A percentile compares a stretch with the other conserved stretches of the same genome.
Conservation (phyloP, 2,888 invertebrate species). For the Coleophora flavipennella region DNA sequence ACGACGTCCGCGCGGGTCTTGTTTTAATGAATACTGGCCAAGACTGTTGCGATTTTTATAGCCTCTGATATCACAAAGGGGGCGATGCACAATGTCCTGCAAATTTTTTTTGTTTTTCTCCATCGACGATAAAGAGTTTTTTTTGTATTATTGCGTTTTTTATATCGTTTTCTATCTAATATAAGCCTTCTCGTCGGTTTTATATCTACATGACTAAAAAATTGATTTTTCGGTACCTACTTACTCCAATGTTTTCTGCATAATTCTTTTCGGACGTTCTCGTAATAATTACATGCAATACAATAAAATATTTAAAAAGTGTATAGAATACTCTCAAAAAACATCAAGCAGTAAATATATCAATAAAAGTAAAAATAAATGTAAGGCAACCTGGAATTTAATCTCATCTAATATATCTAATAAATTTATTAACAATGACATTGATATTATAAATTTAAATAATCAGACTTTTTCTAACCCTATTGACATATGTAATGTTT, state of each 20-base stretch:
- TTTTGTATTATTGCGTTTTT: not conserved
- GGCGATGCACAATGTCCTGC: not conserved
- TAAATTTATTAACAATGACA: no score
- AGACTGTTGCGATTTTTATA: constrained; percentile 1
- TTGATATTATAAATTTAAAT: no score
- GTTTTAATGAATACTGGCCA: not conserved
- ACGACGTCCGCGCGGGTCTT: constrained; percentile 1
- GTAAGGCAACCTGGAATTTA: no score
- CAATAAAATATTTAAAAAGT: no score
- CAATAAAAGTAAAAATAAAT: no score
- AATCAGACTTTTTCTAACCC: no score
- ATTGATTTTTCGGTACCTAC: not conserved
- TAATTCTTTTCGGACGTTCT: no score
- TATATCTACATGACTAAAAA: not conserved
- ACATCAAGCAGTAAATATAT: no score
- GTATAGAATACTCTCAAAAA: no score
- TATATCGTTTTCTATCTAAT: constrained; percentile 1
- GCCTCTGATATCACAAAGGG: constrained; percentile 3
- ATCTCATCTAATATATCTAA: no score
- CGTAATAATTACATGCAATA: no score
- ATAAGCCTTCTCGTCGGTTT: not conserved
- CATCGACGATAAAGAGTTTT: constrained; percentile 1
- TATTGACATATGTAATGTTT: no score
- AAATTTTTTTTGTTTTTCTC: constrained; percentile 1
- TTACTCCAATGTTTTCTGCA: constrained; percentile 7